Conservation (phyloP, 1,140 invertebrate species). For the Chelonus insularis region DNA sequence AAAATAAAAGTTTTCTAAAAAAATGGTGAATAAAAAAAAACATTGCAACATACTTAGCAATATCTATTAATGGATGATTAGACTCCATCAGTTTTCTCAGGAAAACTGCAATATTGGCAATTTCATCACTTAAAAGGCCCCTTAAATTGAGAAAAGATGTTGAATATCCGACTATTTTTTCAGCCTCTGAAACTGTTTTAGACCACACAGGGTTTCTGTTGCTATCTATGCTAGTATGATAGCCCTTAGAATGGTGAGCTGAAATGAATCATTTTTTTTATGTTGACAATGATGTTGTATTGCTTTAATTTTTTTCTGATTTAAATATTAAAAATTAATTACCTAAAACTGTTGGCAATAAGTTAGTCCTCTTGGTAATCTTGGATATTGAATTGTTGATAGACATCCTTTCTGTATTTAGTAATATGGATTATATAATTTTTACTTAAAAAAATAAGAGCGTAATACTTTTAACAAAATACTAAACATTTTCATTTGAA, state of each 20-base stretch:
- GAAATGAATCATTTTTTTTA: conserved; percentile 1
- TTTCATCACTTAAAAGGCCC: conserved; percentile 90
- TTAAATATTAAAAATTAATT: conserved; percentile 31
- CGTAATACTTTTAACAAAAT: too few relatives aligned
- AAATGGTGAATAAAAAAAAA: too few relatives aligned
- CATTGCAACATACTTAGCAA: conserved; percentile 86
- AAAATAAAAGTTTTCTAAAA: too few relatives aligned
- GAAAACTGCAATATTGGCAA: conserved; percentile 90
- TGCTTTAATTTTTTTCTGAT: conserved; percentile 19
- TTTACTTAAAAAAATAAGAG: too few relatives aligned
- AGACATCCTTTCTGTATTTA: too few relatives aligned
- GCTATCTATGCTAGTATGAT: conserved; percentile 42
- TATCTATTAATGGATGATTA: conserved; percentile 91
- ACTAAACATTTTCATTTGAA: too few relatives aligned
- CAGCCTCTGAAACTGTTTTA: conserved; percentile 86
- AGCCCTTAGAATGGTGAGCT: too few relatives aligned
- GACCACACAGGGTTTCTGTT: conserved; percentile 82
- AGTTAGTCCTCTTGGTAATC: conserved; percentile 37
- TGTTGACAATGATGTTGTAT: conserved; percentile 24
- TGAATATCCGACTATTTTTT: conserved; percentile 95
- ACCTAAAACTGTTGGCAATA: conserved; percentile 30
- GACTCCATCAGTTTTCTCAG: conserved; percentile 90
- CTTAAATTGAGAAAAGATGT: conserved; percentile 89
- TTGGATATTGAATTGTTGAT: conserved; percentile 35
- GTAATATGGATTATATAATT: too few relatives aligned